phyloP scores from a whole-genome alignment of 2,113 vertebrate genomes.

The Beaufortia kweichowensis region DNA sequence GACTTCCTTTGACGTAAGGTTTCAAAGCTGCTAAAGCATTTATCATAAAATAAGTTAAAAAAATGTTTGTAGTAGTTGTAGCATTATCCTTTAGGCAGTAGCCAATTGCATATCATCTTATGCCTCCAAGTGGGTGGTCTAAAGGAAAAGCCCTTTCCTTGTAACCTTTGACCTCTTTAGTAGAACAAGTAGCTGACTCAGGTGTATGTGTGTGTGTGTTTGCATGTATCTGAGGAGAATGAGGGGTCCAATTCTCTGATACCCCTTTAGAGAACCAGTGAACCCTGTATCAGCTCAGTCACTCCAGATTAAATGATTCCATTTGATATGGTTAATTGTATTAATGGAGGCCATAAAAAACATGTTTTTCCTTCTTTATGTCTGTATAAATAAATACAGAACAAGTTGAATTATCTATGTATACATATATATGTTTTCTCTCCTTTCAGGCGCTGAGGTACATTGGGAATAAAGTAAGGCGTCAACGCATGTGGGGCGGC shows the following conservation, averaged over 20 bases:
- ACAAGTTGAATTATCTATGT: background rate
- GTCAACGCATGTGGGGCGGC: slow-evolving; percentile 98
- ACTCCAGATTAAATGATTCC: slow-evolving; percentile 22
- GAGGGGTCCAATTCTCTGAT: background rate
- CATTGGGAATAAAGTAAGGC: slow-evolving; percentile 95
- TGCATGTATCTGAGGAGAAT: background rate
- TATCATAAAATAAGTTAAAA: background rate
- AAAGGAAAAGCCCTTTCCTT: slow-evolving; percentile 46
- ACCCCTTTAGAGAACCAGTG: slow-evolving; percentile 33
- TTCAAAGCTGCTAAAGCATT: background rate
- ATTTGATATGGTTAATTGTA: background rate
- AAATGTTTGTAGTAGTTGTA: background rate
- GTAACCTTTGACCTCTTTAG: slow-evolving; percentile 64
- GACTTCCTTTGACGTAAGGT: no score
- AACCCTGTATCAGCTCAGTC: background rate
- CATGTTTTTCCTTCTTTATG: background rate
- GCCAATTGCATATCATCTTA: background rate
- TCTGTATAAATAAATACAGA: background rate
- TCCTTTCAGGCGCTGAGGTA: slow-evolving; percentile 87
- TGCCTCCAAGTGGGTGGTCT: slow-evolving; percentile 65
- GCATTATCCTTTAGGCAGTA: background rate
- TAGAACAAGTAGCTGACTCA: slow-evolving; percentile 51
- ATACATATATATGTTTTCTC: background rate
- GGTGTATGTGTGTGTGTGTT: slow-evolving; percentile 41
- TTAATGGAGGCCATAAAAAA: background rate